phyloP scores from a whole-genome alignment of 2,888 invertebrate genomes.

The Ceramica pisi region DNA sequence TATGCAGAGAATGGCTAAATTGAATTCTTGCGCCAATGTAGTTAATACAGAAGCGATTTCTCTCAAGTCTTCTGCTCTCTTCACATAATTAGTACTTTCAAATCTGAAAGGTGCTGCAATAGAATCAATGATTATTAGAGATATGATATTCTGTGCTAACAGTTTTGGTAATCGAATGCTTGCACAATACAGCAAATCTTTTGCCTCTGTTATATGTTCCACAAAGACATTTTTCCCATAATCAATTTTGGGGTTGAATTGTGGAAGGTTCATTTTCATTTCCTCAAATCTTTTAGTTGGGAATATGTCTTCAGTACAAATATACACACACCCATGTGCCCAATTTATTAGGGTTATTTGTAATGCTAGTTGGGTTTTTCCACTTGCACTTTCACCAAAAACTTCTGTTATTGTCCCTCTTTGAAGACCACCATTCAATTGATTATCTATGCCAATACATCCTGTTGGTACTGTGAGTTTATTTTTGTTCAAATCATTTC shows the following conservation, averaged over 20 bases:
- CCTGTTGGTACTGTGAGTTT: conserved; percentile 85
- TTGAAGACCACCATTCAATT: conserved; percentile 93
- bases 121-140: conserved; percentile 84
- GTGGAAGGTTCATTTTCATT: conserved; percentile 73
- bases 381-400: conserved; percentile 95
- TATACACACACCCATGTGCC: conserved; percentile 91
- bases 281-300: conserved; percentile 86
- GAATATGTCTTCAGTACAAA: conserved; percentile 94
- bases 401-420: conserved; percentile 94
- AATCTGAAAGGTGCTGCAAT: conserved; percentile 87
- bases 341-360: conserved; percentile 93
- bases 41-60: conserved; percentile 80
- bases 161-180: conserved; percentile 82
- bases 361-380: conserved; percentile 95
- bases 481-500: conserved; percentile 69
- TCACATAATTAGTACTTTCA: conserved; percentile 83
- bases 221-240: conserved; percentile 84
- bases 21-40: conserved; percentile 77
- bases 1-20: conserved; percentile 83
- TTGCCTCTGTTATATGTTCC: conserved; percentile 84
- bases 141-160: conserved; percentile 73
- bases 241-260: conserved; percentile 65
- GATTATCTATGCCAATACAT: conserved; percentile 90
- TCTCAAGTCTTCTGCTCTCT: conserved; percentile 86
- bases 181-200: conserved; percentile 82